Percentiles rank a stretch among this genome's conserved stretches.
These are phyloP conservation scores for Drosophila busckii DNA, from an alignment of 1,140 invertebrate species.

Conservation along the genomic window DNA sequence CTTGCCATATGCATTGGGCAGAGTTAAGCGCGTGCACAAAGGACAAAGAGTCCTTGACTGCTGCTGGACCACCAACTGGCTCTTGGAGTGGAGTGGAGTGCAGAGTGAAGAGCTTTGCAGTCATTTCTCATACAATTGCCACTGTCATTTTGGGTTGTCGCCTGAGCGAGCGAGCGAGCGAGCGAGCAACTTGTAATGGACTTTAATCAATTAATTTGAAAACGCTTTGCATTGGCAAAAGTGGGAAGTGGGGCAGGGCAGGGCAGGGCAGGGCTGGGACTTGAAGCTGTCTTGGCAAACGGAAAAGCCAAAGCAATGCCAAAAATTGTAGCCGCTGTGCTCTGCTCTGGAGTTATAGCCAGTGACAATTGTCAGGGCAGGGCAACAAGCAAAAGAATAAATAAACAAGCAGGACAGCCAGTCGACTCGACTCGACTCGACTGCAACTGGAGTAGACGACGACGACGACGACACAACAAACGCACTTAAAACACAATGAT, in stretches of 20 bases:
- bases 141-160: conserved; percentile 63
- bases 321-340: conserved; percentile 52
- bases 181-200: conserved; percentile 70
- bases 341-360: no score
- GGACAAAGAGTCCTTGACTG: conserved; percentile 14
- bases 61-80: conserved; percentile 24
- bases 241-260: no score
- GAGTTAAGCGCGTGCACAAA: not conserved
- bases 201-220: conserved; percentile 78
- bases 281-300: conserved; percentile 29
- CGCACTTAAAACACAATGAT: conserved; percentile 76
- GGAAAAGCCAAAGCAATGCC: conserved; percentile 68
- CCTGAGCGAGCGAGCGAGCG: not conserved
- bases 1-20: conserved; percentile 45
- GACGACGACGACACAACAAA: conserved; percentile 51
- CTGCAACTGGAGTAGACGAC: no score
- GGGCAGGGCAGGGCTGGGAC: not conserved
- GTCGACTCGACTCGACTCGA: no score
- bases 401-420: no score
- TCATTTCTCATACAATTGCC: conserved; percentile 74
- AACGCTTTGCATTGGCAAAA: conserved; percentile 71
- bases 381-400: conserved; percentile 69
- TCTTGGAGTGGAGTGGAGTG: conserved; percentile 5
- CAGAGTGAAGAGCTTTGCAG: conserved; percentile 39
- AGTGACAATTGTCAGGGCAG: not conserved